Base-by-base conservation (phyloP, 2,113 vertebrate genomes). In the Chamaea fasciata region DNA sequence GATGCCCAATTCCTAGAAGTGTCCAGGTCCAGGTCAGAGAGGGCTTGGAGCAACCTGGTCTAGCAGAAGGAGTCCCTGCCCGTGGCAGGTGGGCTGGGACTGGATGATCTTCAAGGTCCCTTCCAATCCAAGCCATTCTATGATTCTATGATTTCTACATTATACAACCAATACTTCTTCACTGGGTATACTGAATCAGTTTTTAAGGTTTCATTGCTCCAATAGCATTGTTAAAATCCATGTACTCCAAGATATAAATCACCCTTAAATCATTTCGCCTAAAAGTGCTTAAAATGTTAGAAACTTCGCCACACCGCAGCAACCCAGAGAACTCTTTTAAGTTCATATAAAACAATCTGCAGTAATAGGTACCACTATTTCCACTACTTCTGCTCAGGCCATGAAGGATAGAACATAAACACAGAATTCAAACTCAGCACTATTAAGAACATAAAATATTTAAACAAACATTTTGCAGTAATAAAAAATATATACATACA, bases 401-500 rank as follows among this genome's bases (percentile, higher is more conserved):
- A 80, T 77, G 91, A 95, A 93, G 68, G 13, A 86, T 3, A 88
- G 70, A n/a, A 95, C 33, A 9, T 53, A 86, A 86, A 63, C 9
- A 6, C 37, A 84, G 87, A 87, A 96, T 91, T 95, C 94, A 60
- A 95, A 94, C 39, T 77, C 96, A 97, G 94, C 85, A 96, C 95
- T 97, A 90, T 88, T 95, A 95, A 65, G 56, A 96, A 94, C 94
- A 97, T 97, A 88, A 98, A 97, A 97, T 92, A 97, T 96, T 97
- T 93, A 97, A 97, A 83, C 91, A 96, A 89, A 75, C 90, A 95
- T 81, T 96, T 97, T 86, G 31, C 95, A 92, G 64, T 95, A 89
- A 97, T 98, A 93, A 98, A 98, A 97, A 97, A 98, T 97, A 97
- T 62, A 98, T 96, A 80, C 16, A 33, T 85, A 89, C 33, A 59